Base-by-base conservation (phyloP, 2,113 vertebrate genomes). In the Chaenogobius annularis region DNA sequence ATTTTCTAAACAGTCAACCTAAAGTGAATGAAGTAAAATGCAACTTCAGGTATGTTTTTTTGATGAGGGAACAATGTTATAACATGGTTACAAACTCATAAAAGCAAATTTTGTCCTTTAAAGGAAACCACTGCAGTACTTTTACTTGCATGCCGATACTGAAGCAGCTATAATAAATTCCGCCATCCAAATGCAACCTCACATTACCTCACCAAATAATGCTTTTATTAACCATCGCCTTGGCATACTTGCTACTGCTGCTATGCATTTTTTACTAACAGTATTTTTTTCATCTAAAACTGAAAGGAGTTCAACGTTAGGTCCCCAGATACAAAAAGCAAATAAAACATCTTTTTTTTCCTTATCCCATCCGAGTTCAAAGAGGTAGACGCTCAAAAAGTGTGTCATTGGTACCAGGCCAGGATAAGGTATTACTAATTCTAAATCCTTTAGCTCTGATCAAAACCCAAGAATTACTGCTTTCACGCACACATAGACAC, bases 391-490 rank as follows among this genome's bases (percentile, higher is more conserved):
- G 66, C 64, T 80, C 61, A 62, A 77, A 81, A 87, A 87, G 83
- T 86, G 64, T 88, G 90, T 87, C 88, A 88, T 79, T 91, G 87
- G 85, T 91, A 80, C 74, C 69, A 74, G 69, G 83, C 88, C 88
- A 89, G 80, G 70, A 83, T 79, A 66, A 83, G 72, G 82, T 77
- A 91, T 90, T 91, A 88, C 84, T 68, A 66, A 72, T 68, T 83
- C 77, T 85, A 90, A 91, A 89, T 88, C 89, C 89, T 85, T 68
- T 81, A 58, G 72, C 74, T 13, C 75, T 86, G 84, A 91, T 88
- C 81, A 85, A 85, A 86, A 83, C 75, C 73, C 10, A 63, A 87
- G 75, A 87, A 73, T 77, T 69, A 69, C 54, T 67, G 55, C 66
- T 31, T 43, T 64, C 66, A 66, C 66, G 74, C 73, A 70, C 7